Conservation (phyloP, 2,113 vertebrate genomes). For the Lynx canadensis region DNA sequence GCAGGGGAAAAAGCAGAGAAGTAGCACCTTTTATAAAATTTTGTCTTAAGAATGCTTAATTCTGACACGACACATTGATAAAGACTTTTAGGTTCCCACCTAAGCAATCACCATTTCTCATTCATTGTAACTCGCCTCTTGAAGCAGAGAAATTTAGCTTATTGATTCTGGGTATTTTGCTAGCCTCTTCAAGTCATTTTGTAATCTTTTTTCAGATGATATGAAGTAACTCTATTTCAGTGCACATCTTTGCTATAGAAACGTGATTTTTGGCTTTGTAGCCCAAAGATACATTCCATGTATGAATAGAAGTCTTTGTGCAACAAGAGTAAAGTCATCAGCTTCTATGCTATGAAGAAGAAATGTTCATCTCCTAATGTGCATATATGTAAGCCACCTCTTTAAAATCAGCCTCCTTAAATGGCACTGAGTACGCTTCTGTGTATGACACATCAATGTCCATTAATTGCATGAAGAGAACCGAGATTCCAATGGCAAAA, state of each 20-base stretch:
- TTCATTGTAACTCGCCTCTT: slow-evolving; percentile 23
- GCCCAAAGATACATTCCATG: slow-evolving; percentile 80
- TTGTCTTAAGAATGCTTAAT: slow-evolving; percentile 36
- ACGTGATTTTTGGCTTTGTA: slow-evolving; percentile 77
- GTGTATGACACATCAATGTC: slow-evolving; percentile 89
- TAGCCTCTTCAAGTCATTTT: slow-evolving; percentile 37
- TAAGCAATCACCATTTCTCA: slow-evolving; percentile 37
- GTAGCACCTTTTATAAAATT: background rate
- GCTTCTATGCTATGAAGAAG: slow-evolving; percentile 79
- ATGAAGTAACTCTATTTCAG: slow-evolving; percentile 61
- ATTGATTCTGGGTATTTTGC: slow-evolving; percentile 48
- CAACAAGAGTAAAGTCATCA: slow-evolving; percentile 86
- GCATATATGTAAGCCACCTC: slow-evolving; percentile 86
- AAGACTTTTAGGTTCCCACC: slow-evolving; percentile 37
- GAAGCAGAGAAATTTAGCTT: slow-evolving; percentile 63
- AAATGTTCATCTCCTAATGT: slow-evolving; percentile 83
- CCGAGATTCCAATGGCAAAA: slow-evolving; percentile 88
- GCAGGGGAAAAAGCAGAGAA: background rate
- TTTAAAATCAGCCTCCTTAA: slow-evolving; percentile 87
- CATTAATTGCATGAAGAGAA: slow-evolving; percentile 90
- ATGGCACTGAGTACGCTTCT: slow-evolving; percentile 85
- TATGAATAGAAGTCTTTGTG: slow-evolving; percentile 87
- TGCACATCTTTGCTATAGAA: slow-evolving; percentile 76
- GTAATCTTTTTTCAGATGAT: slow-evolving; percentile 45
- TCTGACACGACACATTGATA: background rate